Conservation (phyloP, 2,888 invertebrate genomes). For the Erebia epiphron region DNA sequence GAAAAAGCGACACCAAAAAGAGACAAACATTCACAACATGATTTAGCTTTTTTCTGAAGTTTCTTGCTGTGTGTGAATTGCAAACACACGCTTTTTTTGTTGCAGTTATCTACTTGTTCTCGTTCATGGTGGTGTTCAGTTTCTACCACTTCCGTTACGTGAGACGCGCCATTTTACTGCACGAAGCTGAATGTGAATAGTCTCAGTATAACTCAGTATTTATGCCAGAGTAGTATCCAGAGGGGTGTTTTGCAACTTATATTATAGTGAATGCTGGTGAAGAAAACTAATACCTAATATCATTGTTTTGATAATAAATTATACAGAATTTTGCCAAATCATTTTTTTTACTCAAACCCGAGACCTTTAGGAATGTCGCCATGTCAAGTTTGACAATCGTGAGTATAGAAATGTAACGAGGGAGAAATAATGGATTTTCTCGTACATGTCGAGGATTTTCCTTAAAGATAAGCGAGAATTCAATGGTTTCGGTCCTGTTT, state of each 20-base stretch:
- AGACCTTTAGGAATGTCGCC: not conserved
- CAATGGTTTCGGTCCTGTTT: not conserved
- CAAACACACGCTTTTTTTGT: too few species aligned
- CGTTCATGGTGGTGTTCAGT: conserved; percentile 72
- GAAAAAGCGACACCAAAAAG: too few species aligned
- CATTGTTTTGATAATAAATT: too few species aligned
- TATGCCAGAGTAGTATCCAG: not conserved
- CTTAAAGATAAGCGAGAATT: conserved; percentile 8
- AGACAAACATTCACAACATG: too few species aligned
- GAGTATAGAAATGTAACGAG: not conserved
- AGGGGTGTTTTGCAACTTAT: not conserved
- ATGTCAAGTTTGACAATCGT: not conserved
- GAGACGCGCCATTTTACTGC: conserved; percentile 70
- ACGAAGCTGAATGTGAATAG: conserved; percentile 66
- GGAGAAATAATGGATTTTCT: conserved; percentile 17
- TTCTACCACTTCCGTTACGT: conserved; percentile 79
- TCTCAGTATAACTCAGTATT: not conserved
- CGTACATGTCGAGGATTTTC: conserved; percentile 1
- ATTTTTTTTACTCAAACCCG: too few species aligned
- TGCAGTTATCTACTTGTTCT: conserved; percentile 73
- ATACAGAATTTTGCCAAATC: too few species aligned
- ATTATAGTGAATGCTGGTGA: too few species aligned
- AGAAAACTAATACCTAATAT: too few species aligned
- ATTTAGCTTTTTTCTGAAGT: too few species aligned
- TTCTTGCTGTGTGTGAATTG: too few species aligned